Evolutionary conservation across 1,140 invertebrate genomes (phyloP).

Genomic region (Dendroctonus ponderosae): DNA sequence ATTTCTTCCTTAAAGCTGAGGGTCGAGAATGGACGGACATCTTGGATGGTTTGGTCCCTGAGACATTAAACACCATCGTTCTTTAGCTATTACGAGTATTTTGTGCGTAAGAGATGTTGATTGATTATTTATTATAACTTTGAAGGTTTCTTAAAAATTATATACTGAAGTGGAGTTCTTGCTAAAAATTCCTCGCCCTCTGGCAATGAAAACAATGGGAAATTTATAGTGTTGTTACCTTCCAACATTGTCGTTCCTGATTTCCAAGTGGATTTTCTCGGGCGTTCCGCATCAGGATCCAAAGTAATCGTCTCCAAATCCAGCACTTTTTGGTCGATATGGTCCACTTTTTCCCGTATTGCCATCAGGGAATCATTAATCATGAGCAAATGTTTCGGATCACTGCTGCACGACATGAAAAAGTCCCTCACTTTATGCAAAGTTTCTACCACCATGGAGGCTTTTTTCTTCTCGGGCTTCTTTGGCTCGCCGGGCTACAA

Average conservation of each 20-base stretch:
- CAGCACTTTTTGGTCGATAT: slow-evolving; percentile 20
- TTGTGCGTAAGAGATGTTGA: not conserved
- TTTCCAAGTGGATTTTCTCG: slow-evolving; percentile 17
- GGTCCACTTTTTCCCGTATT: slow-evolving; percentile 16
- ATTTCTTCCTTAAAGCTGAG: slow-evolving; percentile 3
- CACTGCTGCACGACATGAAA: slow-evolving; percentile 8
- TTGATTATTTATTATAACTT: too few species aligned
- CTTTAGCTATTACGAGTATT: too few species aligned
- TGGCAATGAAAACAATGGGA: not conserved
- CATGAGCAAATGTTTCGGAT: slow-evolving; percentile 15
- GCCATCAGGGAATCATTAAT: slow-evolving; percentile 17
- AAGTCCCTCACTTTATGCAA: slow-evolving; percentile 8
- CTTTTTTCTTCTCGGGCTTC: slow-evolving; percentile 5
- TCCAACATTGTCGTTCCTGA: slow-evolving; percentile 24
- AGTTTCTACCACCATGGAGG: not conserved
- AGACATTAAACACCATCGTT: slow-evolving; percentile 11
- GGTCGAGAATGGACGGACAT: slow-evolving; percentile 6
- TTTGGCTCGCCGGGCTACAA: slow-evolving; percentile 7
- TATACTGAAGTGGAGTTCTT: too few species aligned
- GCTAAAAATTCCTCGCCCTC: too few species aligned
- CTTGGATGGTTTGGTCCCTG: slow-evolving; percentile 7
- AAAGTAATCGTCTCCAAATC: slow-evolving; percentile 21
- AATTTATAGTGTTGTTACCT: slow-evolving; percentile 7
- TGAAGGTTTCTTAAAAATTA: too few species aligned
- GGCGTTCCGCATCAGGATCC: slow-evolving; percentile 13